Base-by-base conservation (phyloP, 2,888 invertebrate genomes). In the Idaea biselata region DNA sequence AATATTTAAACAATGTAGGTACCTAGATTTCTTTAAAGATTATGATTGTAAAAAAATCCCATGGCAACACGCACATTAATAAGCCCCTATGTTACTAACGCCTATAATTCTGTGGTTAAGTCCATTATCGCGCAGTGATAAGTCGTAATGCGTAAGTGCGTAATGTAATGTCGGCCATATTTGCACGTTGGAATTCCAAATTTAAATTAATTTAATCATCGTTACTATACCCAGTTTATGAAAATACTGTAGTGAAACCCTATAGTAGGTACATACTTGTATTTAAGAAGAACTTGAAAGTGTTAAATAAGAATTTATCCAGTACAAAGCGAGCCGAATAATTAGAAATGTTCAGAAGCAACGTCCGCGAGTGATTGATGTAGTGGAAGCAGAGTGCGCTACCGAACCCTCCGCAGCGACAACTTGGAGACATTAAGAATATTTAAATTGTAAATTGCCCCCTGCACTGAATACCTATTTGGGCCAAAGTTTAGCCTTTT, bases 401-500 rank as follows among this genome's bases (percentile, higher is more conserved):
- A 44, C 72, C 70, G 67, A 66, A 62, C 75, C 73, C 72, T 71
- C 72, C 77, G 73, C 75, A 71, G 81, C 86, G 89, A 87, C 88
- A 87, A 89, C 91, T 90, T 84, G 88, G 87, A 84, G 88, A 91
- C 91, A 92, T 92, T 91, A 91, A 89, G 87, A 89, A 91, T 90
- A 92, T 92, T 92, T 91, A 90, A 91, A 92, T 91, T 91, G 89
- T 90, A 91, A 91, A 91, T 92, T 90, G 82, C 87, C 88, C 80
- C 86, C 86, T 88, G 90, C 87, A 91, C 89, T 90, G 91, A 92
- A 91, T 90, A 91, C 90, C 89, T 89, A 91, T 88, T 88, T 84
- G 44, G 44, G 82, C 76, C 72, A 84, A 88, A 88, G 80, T 88
- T 89, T 78, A 79, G 78, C 82, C 78, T 84, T 83, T 84, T 81